Evolutionary conservation across 2,888 invertebrate genomes (phyloP).

Genomic region (Dryobota labecula): DNA sequence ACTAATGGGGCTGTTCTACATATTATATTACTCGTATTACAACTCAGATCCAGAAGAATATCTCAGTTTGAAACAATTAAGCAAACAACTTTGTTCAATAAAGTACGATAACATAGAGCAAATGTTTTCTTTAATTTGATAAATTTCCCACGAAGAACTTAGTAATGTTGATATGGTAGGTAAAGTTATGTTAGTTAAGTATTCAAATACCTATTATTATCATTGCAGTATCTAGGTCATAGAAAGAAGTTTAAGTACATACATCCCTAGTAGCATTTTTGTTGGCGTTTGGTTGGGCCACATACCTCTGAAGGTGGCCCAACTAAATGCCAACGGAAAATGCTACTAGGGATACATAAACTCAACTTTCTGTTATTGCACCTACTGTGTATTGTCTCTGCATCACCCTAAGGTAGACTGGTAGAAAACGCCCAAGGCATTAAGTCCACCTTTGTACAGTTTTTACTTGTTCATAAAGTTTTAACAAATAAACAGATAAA

Average conservation of each 20-base stretch:
- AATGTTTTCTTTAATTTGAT: slow-evolving; percentile 12
- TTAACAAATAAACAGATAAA: too few species aligned
- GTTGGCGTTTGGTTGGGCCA: too few species aligned
- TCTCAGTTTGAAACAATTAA: slow-evolving; percentile 1
- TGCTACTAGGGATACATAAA: too few species aligned
- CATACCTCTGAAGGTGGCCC: too few species aligned
- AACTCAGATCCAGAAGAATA: neutral
- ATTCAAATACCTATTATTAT: neutral
- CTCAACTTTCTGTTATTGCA: too few species aligned
- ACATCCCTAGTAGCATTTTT: too few species aligned
- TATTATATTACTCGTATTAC: neutral
- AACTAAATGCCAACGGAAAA: too few species aligned
- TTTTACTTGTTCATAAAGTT: too few species aligned
- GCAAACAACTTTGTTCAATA: slow-evolving; percentile 2
- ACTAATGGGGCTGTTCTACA: neutral
- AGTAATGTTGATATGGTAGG: neutral
- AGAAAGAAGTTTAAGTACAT: neutral
- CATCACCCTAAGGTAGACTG: too few species aligned
- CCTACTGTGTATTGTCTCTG: too few species aligned
- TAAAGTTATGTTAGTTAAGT: neutral
- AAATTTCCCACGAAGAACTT: neutral
- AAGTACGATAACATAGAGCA: neutral
- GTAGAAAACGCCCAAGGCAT: too few species aligned
- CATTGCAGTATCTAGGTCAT: neutral
- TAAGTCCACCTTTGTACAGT: too few species aligned